A percentile compares a stretch with the other conserved stretches of the same genome.
These are phyloP conservation scores for Actinopyga echinites DNA, from an alignment of 53 echinoderm and acorn worm species.

Conservation along the genomic window DNA sequence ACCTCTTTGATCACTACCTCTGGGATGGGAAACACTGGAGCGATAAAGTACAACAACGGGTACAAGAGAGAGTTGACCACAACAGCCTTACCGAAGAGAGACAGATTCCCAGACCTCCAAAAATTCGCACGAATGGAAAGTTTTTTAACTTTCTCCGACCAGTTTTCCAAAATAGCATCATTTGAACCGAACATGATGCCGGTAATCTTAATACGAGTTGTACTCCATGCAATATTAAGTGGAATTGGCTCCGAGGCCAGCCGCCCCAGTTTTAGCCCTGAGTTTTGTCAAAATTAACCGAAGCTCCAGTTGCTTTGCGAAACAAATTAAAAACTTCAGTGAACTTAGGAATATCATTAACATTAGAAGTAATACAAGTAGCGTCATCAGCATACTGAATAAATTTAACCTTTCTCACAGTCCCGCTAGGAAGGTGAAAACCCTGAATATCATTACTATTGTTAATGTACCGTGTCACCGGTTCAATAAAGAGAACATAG, in stretches of 20 bases:
- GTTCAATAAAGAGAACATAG: background rate
- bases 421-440: background rate
- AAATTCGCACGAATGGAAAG: background rate
- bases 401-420: background rate
- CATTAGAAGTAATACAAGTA: background rate
- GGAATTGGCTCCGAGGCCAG: background rate
- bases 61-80: background rate
- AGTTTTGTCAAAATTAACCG: constrained; percentile 21
- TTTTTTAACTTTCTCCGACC: background rate
- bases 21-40: background rate
- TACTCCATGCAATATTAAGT: constrained; percentile 18
- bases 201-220: background rate
- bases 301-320: constrained; percentile 30
- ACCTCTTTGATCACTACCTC: background rate
- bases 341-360: background rate
- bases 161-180: background rate
- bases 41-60: background rate
- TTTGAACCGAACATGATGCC: constrained; percentile 3
- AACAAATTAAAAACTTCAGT: too few relatives aligned
- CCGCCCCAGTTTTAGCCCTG: background rate
- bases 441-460: background rate
- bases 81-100: background rate
- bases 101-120: background rate
- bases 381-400: too few relatives aligned
- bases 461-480: background rate